phyloP scores from a whole-genome alignment of 2,888 invertebrate species.

The Stegana nigrithorax region DNA sequence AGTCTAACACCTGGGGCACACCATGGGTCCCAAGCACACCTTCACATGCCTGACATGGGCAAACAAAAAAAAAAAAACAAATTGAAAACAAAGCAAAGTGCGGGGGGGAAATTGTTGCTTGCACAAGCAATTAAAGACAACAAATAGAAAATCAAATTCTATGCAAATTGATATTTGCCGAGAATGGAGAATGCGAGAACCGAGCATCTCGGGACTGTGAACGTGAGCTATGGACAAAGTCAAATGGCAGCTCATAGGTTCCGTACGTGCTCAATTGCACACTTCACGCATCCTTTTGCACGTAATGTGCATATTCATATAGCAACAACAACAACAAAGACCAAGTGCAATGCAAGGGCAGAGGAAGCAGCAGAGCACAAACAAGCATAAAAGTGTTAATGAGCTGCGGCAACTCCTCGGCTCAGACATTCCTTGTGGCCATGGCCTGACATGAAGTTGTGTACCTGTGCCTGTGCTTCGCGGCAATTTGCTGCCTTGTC shows the following conservation, averaged over 20 bases:
- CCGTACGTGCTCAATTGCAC: too few relatives aligned
- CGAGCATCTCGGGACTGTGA: conserved; percentile 32
- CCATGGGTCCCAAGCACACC: too few relatives aligned
- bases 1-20: too few relatives aligned
- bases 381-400: conserved; percentile 39
- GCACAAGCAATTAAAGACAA: conserved; percentile 5
- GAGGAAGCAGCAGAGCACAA: too few relatives aligned
- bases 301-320: too few relatives aligned
- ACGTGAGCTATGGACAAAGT: not conserved
- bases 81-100: not conserved
- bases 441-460: too few relatives aligned
- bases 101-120: too few relatives aligned
- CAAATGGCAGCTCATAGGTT: too few relatives aligned
- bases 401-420: conserved; percentile 26
- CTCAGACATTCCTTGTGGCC: not conserved
- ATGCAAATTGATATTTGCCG: conserved; percentile 39
- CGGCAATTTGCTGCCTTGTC: not conserved
- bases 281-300: too few relatives aligned
- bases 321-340: conserved; percentile 19
- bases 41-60: not conserved
- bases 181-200: conserved; percentile 33
- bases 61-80: conserved; percentile 2
- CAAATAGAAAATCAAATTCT: conserved; percentile 3
- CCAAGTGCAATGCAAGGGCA: conserved; percentile 32
- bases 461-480: conserved; percentile 18